These are phyloP conservation scores for Menidia beryllina DNA, from an alignment of 2,113 vertebrate species.

Conservation along the genomic window DNA sequence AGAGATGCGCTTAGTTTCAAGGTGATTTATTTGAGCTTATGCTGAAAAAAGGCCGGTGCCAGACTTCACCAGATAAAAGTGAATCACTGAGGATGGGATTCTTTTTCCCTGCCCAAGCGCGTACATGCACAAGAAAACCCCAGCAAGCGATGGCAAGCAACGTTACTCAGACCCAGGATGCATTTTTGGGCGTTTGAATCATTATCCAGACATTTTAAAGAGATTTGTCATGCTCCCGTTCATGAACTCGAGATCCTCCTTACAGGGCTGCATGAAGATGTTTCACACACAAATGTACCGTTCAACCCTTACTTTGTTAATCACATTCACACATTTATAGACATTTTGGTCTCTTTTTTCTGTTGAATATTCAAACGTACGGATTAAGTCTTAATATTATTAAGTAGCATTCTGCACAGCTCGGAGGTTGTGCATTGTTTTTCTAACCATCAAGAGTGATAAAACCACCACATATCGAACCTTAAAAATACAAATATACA, in stretches of 20 bases:
- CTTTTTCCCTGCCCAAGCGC: slow-evolving; percentile 14
- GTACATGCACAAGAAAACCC: slow-evolving; percentile 5
- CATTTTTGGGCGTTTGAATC: slow-evolving; percentile 34
- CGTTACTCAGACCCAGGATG: slow-evolving; percentile 26
- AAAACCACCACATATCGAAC: no score
- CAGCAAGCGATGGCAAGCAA: slow-evolving; percentile 36
- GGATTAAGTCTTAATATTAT: no score
- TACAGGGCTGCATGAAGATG: not conserved
- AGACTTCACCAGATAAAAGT: slow-evolving; percentile 25
- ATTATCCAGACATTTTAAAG: not conserved
- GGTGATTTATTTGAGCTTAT: slow-evolving; percentile 60
- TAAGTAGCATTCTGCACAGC: no score
- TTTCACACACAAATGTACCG: no score
- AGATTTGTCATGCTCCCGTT: slow-evolving; percentile 12
- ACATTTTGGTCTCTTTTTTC: no score
- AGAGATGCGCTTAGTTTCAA: slow-evolving; percentile 58
- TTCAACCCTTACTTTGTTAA: no score
- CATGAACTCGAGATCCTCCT: no score
- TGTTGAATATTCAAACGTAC: no score
- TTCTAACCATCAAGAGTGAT: no score
- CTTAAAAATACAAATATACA: no score
- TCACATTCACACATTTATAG: no score
- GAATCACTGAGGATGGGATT: slow-evolving; percentile 35
- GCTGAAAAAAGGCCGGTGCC: slow-evolving; percentile 40
- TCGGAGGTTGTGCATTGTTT: no score